Conservation (phyloP, 2,113 vertebrate genomes). For the Mionectes macconnelli region DNA sequence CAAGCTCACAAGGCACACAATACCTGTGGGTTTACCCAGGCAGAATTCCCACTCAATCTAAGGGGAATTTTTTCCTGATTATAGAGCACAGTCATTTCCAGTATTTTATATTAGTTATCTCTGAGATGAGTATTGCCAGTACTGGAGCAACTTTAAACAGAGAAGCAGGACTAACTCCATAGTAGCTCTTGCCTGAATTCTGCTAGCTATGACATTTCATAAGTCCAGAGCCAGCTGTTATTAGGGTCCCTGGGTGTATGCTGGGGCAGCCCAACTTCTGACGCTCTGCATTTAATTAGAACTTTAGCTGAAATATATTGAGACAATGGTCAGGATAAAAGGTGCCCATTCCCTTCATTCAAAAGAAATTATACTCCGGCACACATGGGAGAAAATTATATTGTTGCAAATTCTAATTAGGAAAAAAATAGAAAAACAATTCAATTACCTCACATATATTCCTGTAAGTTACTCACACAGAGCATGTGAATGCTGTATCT, state of each 20-base stretch:
- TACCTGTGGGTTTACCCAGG: conserved; percentile 60
- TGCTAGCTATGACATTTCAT: conserved; percentile 1
- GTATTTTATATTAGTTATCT: conserved; percentile 13
- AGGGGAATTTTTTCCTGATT: conserved; percentile 30
- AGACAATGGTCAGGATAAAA: conserved; percentile 24
- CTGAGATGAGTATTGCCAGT: not conserved
- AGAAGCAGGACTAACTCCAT: not conserved
- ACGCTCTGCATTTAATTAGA: conserved; percentile 22
- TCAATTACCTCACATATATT: not conserved
- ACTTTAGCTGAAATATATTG: conserved; percentile 8
- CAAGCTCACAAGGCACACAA: not conserved
- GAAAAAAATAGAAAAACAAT: not conserved
- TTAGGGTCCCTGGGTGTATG: not conserved
- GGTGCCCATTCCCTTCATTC: not conserved
- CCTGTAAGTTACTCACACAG: not conserved
- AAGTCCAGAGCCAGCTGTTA: not conserved
- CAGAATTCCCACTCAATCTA: conserved; percentile 51
- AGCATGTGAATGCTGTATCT: not conserved
- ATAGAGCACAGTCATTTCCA: not conserved
- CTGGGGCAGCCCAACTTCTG: not conserved
- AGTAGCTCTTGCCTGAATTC: not conserved
- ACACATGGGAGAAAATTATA: not conserved
- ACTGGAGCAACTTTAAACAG: not conserved
- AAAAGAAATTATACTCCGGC: conserved; percentile 4
- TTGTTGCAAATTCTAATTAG: conserved; percentile 20